Evolutionary conservation across 2,888 invertebrate genomes (phyloP), one percentile per base, ranked within the genome.

Genomic region (Micropterix aruncella): DNA sequence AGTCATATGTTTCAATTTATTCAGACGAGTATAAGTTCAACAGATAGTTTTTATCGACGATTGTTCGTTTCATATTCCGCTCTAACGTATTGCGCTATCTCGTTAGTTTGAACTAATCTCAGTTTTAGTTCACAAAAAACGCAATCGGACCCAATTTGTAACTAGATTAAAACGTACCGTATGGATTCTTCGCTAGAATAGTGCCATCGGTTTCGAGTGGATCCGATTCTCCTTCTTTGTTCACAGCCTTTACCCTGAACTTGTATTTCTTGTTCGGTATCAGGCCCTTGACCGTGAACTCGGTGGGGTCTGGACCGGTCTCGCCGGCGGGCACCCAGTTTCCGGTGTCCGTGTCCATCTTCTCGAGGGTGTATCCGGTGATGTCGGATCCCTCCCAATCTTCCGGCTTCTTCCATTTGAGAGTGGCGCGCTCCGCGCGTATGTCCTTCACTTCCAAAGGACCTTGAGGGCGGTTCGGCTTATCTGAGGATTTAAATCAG

Each of bases 231-330:
- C 97, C 97, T 67, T 96, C 94, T 60, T 93, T 92, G 64, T 99
- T 99, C 44, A 94, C 86, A 19, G 97, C 97, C 52, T 89, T 89
- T 1, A 99, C 96, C 51, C 97, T 80, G 73, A 99, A 95, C 69
- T 93, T 94, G 70, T 99, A 99, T 61, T 94, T 91, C 70, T 95
- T 90, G 66, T 96, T 89, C 37, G 93, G 86, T 9, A 90, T 93
- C 50, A 99, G 72, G 44, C 90, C 88, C 63, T 87, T 82, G 59
- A 96, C 87, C 48, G 85, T 84, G 64, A 92, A 89, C 52, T 76
- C 79, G 46, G 79, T 83, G 51, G 83, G 84, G 54, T 80, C 76
- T 9, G 92, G 82, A 3, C 90, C 89, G 43, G 85, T 86, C 68
- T 95, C 94, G 42, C 91, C 94, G 44, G 92, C 93, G 16, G 94